phyloP scores from a whole-genome alignment of 2,888 invertebrate species.

The Eristalis tenax region DNA sequence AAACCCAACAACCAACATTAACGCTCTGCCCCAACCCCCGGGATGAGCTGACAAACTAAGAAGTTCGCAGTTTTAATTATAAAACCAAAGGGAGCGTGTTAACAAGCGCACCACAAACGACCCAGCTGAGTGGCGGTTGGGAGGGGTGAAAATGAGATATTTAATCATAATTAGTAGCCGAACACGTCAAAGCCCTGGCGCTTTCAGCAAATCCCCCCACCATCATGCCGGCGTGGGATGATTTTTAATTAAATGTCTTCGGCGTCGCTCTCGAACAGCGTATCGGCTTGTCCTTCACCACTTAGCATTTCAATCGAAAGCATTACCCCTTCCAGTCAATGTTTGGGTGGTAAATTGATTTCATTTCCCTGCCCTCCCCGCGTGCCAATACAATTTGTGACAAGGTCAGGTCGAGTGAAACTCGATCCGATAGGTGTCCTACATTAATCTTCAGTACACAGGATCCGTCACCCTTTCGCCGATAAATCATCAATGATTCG shows the following conservation, averaged over 20 bases:
- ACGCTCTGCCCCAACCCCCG: neutral
- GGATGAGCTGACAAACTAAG: neutral
- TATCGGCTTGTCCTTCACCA: conserved; percentile 12
- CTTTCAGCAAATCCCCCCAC: neutral
- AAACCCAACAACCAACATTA: too few species aligned
- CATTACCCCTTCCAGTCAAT: conserved; percentile 1
- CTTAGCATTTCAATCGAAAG: conserved; percentile 34
- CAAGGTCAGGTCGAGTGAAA: conserved; percentile 11
- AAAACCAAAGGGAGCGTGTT: neutral
- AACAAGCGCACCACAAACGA: neutral
- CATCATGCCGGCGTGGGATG: conserved; percentile 11
- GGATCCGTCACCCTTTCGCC: neutral
- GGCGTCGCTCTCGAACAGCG: neutral
- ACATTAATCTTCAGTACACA: conserved; percentile 33
- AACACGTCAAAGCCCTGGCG: conserved; percentile 16
- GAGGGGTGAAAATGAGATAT: neutral
- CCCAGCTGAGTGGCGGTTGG: too few species aligned
- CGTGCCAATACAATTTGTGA: neutral
- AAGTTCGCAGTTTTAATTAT: neutral
- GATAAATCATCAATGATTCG: conserved; percentile 35
- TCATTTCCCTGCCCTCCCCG: neutral
- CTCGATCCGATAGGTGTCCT: conserved; percentile 4
- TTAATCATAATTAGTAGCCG: conserved; percentile 14
- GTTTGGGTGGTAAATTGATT: conserved; percentile 32
- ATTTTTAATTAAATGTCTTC: conserved; percentile 54